phyloP scores from a whole-genome alignment of 1,140 invertebrate genomes.

The Caenorhabditis brenneri region DNA sequence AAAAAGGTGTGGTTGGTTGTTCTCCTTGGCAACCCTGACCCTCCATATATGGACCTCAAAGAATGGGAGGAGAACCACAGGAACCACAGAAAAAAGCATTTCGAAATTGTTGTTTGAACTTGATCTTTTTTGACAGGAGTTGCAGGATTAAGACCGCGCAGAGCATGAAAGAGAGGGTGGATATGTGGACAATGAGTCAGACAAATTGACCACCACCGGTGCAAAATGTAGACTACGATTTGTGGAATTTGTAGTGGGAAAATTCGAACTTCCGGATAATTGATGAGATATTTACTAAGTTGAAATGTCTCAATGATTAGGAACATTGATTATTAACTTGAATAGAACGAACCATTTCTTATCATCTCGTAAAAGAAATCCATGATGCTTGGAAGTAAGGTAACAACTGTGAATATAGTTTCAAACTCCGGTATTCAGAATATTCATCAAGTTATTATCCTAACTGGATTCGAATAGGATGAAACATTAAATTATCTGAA shows the following conservation, averaged over 20 bases:
- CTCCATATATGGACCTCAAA: not conserved
- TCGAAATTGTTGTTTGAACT: slow-evolving; percentile 40
- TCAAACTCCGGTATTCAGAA: not conserved
- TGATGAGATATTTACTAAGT: too few species aligned
- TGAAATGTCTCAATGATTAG: too few species aligned
- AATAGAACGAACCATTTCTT: not conserved
- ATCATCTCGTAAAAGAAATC: too few species aligned
- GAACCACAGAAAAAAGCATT: not conserved
- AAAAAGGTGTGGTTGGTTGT: not conserved
- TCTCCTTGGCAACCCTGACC: slow-evolving; percentile 18
- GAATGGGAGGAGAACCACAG: not conserved
- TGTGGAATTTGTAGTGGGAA: not conserved
- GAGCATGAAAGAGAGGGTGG: slow-evolving; percentile 10
- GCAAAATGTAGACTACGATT: not conserved
- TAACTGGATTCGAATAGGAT: too few species aligned
- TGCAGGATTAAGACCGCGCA: not conserved
- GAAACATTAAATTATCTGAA: too few species aligned
- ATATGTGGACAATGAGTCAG: slow-evolving; percentile 26
- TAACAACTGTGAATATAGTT: not conserved
- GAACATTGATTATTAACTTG: not conserved
- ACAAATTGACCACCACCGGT: not conserved
- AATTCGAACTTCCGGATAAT: not conserved
- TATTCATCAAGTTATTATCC: too few species aligned
- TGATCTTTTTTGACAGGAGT: slow-evolving; percentile 40
- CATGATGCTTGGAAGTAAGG: too few species aligned